Base-by-base conservation (phyloP, 2,888 invertebrate genomes). In the Drosophila peninsularis region DNA sequence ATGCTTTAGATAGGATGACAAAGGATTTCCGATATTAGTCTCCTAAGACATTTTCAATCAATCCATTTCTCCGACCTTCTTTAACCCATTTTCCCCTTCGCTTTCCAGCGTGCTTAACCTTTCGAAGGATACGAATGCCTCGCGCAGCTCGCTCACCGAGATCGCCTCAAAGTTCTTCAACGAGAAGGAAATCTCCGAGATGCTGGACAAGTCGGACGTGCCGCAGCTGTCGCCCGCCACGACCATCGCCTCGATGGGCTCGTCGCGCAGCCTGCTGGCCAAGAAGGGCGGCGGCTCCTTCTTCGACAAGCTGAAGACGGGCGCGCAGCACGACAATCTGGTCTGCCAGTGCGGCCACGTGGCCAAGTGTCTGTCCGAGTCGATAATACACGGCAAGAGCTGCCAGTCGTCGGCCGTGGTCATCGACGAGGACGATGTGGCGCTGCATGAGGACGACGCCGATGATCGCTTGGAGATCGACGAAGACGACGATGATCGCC, bases 281-380 rank as follows among this genome's bases (percentile, higher is more conserved):
- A 88, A 90, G 54, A 91, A 90, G 72, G 62, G 95, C 83, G 95
- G 95, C 47, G 95, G 95, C 45, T 96, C 96, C 45, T 97, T 97
- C 91, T 97, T 97, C 88, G 97, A 97, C 88, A 95, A 95, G 90
- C 93, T 97, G 36, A 96, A 96, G 92, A 95, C 96, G 90, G 94
- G 95, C 1, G 94, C 94, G 0, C 94, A 95, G 85, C 94, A 94
- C 85, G 95, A 94, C 58, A 95, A 95, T 84, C 93, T 96, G 47
- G 94, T 94, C 53, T 96, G 96, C 88, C 89, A 85, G 41, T 96
- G 96, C 90, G 95, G 96, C 6, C 95, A 96, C 89, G 94, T 95
- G 91, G 96, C 96, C 85, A 96, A 96, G 92, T 96, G 96, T 90
- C 93, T 97, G 60, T 96, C 97, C 3, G 97, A 97, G 92, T 95